phyloP scores from a whole-genome alignment of 2,888 invertebrate genomes.

The Dilophus febrilis region DNA sequence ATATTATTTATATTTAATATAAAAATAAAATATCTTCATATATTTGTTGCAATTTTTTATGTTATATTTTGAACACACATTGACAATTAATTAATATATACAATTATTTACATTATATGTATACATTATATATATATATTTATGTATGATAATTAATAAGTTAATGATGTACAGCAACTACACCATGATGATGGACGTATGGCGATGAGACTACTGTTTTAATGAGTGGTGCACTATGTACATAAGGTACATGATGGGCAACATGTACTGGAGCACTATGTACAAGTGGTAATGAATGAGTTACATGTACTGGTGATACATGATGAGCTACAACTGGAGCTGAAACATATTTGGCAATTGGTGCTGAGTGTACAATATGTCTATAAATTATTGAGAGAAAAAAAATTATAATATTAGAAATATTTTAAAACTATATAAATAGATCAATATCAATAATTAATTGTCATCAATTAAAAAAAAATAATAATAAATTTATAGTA shows the following conservation, averaged over 20 bases:
- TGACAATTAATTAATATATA: no score
- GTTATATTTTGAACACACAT: no score
- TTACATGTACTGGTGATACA: conserved; percentile 23
- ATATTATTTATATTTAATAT: no score
- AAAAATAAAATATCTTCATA: no score
- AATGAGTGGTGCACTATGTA: conserved; percentile 29
- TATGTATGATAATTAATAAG: no score
- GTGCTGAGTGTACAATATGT: conserved; percentile 18
- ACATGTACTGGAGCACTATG: conserved; percentile 5
- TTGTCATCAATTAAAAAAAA: neutral
- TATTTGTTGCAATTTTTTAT: no score
- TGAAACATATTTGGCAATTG: conserved; percentile 6
- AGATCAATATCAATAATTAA: neutral
- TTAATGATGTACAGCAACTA: neutral
- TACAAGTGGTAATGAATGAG: conserved; percentile 27
- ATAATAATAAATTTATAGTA: neutral
- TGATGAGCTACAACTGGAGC: conserved; percentile 18
- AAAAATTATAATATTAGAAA: no score
- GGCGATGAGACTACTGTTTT: conserved; percentile 19
- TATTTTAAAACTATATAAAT: no score
- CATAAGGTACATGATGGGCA: conserved; percentile 9
- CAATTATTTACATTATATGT: no score
- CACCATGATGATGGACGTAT: neutral
- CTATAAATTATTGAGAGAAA: conserved; percentile 7
- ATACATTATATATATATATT: no score